Conservation (phyloP, 1,140 invertebrate genomes). For the Drosophila tropicalis region DNA sequence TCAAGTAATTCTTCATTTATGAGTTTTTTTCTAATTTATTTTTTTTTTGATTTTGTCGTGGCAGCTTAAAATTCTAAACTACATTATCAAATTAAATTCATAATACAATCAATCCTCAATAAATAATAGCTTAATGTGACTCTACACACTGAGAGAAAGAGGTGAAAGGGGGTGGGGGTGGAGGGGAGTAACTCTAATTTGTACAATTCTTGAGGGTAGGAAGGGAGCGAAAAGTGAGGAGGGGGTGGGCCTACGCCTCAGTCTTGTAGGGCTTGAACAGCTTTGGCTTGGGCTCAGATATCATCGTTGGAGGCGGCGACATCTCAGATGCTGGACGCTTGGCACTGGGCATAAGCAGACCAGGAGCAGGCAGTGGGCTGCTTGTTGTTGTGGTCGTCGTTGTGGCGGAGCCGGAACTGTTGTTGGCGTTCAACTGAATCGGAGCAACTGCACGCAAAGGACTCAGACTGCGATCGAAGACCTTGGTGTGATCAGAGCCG, state of each 20-base stretch:
- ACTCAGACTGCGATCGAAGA: slow-evolving; percentile 70
- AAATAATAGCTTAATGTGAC: slow-evolving; percentile 33
- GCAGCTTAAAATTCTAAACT: slow-evolving; percentile 30
- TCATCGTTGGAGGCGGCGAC: slow-evolving; percentile 62
- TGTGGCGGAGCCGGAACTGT: neutral
- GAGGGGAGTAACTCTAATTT: slow-evolving; percentile 59
- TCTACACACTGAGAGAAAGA: slow-evolving; percentile 42
- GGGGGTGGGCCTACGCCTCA: slow-evolving; percentile 83
- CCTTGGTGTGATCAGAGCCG: slow-evolving; percentile 80
- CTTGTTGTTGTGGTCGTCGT: slow-evolving; percentile 36
- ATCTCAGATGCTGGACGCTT: slow-evolving; percentile 70
- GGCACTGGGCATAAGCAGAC: slow-evolving; percentile 65
- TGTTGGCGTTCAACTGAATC: neutral
- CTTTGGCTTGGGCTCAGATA: slow-evolving; percentile 85
- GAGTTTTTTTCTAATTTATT: slow-evolving; percentile 14
- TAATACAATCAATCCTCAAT: slow-evolving; percentile 34
- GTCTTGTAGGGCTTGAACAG: slow-evolving; percentile 89
- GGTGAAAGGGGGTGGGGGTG: neutral
- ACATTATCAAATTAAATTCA: slow-evolving; percentile 31
- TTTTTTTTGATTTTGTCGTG: slow-evolving; percentile 26
- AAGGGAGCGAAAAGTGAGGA: too few species aligned
- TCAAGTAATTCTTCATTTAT: slow-evolving; percentile 24
- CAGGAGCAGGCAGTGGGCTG: slow-evolving; percentile 63
- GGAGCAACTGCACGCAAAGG: slow-evolving; percentile 28
- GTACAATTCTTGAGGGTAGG: slow-evolving; percentile 52